Evolutionary conservation across 2,113 vertebrate genomes (phyloP).

Genomic region (Rallus limicola): DNA sequence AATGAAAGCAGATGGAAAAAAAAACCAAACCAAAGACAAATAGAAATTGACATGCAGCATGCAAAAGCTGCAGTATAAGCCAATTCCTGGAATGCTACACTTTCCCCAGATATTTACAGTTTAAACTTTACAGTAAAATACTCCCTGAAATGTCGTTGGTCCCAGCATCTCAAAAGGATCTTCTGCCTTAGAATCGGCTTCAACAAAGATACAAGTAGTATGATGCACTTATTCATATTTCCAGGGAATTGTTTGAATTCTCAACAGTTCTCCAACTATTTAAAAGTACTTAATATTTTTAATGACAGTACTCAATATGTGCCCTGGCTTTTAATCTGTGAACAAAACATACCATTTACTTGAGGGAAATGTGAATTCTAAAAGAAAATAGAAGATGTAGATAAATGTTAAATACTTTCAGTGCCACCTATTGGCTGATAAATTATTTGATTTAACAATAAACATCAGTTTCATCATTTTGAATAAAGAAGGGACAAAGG

Average conservation of each 20-base stretch:
- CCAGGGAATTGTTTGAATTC: background rate
- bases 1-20: background rate
- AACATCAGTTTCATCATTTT: background rate
- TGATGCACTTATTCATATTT: background rate
- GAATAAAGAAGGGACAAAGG: background rate
- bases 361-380: background rate
- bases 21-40: background rate
- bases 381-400: background rate
- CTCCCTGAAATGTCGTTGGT: background rate
- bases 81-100: background rate
- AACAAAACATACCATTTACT: background rate
- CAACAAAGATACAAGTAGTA: background rate
- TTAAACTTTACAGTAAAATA: background rate
- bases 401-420: conserved; percentile 58
- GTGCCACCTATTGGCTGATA: conserved; percentile 67
- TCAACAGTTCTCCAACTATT: background rate
- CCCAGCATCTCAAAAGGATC: background rate
- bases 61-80: background rate
- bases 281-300: conserved; percentile 23
- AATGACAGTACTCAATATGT: background rate
- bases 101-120: background rate
- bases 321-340: conserved; percentile 32
- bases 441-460: background rate
- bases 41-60: background rate
- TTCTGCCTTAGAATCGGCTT: background rate